Base-by-base conservation (phyloP, 1,140 invertebrate species). In the Drepana arcuata region DNA sequence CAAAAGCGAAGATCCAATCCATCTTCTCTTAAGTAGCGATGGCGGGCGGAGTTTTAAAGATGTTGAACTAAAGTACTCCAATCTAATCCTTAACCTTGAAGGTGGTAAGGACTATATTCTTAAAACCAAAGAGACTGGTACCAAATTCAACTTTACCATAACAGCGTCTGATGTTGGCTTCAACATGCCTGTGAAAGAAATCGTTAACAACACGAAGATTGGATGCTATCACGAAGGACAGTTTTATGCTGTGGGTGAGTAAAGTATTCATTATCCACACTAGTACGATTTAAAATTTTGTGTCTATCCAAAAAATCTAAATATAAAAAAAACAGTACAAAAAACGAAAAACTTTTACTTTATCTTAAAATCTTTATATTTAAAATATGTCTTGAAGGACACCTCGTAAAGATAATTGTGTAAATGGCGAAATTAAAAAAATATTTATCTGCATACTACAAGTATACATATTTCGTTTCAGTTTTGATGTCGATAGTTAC, bases 91-190 rank as follows among this genome's bases (percentile, higher is more conserved):
- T 0, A 72, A 82, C 39, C 36, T 84, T 6, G 65, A 80, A 49
- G 71, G 77, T 23, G 80, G 80, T 10, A 70, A 64, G 34, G 67
- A 83, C 46, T 84, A 83, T 46, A 58, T 84, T 18, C 48, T 84
- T 11, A 80, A 83, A 51, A 83, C 80, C 2, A 82, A 64, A 44
- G 75, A 84, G 45, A 83, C 82, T 5, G 79, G 69, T 10, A 83
- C 72, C 4, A 80, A 77, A 45, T 83, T 82, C 29, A 74, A 81
- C 48, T 74, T 84, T 24, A 83, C 71, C 3, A 69, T 84, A 37
- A 82, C 77, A 1, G 34, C 72, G 7, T 56, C 61, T 21, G 64
- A 74, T 41, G 28, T 33, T 16, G 57, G 48, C 16, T 32, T 14
- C 6, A 72, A 75, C 43, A 69, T 72, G 56, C 54, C 67, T 2